Percentiles rank a stretch among this genome's conserved stretches.
Conservation (phyloP, 2,113 vertebrate genomes). For the Pterophyllum scalare region DNA sequence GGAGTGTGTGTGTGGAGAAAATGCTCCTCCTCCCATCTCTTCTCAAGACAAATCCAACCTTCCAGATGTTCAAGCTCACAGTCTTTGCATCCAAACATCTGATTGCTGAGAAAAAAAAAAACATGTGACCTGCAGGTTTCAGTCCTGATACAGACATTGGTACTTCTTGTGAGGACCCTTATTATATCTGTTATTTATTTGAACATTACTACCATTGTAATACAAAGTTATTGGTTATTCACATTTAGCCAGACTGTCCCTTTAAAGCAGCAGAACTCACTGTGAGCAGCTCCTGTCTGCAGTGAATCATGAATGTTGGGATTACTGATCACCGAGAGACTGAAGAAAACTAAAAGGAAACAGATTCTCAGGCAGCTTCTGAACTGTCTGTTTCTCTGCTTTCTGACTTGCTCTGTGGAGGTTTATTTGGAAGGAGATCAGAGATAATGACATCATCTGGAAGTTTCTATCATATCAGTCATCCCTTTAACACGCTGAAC, state of each 20-base stretch:
- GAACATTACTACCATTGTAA: background rate
- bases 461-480: background rate
- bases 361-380: background rate
- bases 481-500: background rate
- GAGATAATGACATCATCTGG: background rate
- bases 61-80: conserved; percentile 42
- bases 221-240: background rate
- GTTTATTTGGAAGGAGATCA: background rate
- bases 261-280: conserved; percentile 1
- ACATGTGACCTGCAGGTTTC: background rate
- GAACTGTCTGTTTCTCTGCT: background rate
- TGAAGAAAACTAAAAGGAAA: background rate
- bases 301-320: background rate
- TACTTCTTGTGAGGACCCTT: conserved; percentile 20
- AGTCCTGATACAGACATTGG: background rate
- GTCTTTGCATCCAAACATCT: background rate
- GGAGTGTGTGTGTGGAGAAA: background rate
- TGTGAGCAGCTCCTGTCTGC: background rate
- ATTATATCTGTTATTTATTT: background rate
- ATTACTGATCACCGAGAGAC: background rate
- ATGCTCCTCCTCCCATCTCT: background rate
- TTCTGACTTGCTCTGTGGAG: background rate
- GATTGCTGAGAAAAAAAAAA: conserved; percentile 6
- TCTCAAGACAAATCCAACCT: background rate
- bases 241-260: background rate